A percentile compares a stretch with the other conserved stretches of the same genome.
Conservation (phyloP, 1,140 invertebrate species). For the Homalodisca vitripennis region DNA sequence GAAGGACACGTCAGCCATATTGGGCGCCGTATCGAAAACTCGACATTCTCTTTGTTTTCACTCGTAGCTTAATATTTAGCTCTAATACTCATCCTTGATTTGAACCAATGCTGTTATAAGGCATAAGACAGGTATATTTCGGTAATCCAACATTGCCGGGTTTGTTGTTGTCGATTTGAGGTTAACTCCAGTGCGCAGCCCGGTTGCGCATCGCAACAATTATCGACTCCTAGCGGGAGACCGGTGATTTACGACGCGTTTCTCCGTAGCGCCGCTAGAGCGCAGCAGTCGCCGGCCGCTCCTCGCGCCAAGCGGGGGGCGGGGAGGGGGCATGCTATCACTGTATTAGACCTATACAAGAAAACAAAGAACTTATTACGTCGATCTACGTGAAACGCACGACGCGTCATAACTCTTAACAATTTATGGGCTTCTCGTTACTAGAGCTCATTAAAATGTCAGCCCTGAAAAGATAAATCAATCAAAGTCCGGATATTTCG, state of each 20-base stretch:
- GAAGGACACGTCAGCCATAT: background rate
- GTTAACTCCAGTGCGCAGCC: conserved; percentile 1
- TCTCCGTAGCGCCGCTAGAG: conserved; percentile 16
- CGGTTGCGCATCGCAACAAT: conserved; percentile 3
- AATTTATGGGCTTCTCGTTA: conserved; percentile 27
- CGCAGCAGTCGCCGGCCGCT: conserved; percentile 21
- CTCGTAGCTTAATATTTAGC: no score
- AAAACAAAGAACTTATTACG: conserved; percentile 30
- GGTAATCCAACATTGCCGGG: no score
- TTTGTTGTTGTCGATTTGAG: background rate
- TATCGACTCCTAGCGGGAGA: conserved; percentile 25
- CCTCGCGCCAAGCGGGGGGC: background rate
- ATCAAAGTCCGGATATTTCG: conserved; percentile 30
- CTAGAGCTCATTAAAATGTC: conserved; percentile 26
- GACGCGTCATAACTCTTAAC: conserved; percentile 8
- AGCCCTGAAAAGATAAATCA: conserved; percentile 21
- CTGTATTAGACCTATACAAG: conserved; percentile 23
- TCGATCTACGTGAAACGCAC: conserved; percentile 17
- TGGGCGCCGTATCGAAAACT: conserved; percentile 11
- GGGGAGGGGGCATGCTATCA: conserved; percentile 17
- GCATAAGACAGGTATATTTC: no score
- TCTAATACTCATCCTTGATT: no score
- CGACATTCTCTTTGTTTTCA: background rate
- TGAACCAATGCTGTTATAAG: no score
- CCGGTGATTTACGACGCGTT: conserved; percentile 26